A percentile compares a stretch with the other conserved stretches of the same genome.
These are phyloP conservation scores for Phocides pigmalion DNA, from an alignment of 1,140 invertebrate species.

Conservation along the genomic window DNA sequence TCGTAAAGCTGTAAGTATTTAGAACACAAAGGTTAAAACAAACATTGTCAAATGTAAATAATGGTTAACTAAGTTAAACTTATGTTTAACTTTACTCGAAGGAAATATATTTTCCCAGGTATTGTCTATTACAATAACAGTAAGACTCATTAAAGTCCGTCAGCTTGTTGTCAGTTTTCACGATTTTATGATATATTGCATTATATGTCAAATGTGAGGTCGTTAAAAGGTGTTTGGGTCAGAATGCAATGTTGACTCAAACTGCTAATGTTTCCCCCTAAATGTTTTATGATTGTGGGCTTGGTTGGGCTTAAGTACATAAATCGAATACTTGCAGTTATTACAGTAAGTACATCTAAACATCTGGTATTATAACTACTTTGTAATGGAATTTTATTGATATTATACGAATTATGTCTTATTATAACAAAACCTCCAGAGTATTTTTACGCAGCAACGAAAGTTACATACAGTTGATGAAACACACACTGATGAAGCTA, in stretches of 20 bases:
- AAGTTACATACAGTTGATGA: too few relatives aligned
- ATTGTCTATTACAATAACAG: not conserved
- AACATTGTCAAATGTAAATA: conserved; percentile 19
- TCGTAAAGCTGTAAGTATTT: conserved; percentile 21
- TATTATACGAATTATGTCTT: too few relatives aligned
- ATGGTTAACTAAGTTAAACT: too few relatives aligned
- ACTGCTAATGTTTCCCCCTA: not conserved
- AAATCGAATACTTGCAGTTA: conserved; percentile 25
- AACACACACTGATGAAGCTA: too few relatives aligned
- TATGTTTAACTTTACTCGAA: not conserved
- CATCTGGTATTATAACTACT: conserved; percentile 6
- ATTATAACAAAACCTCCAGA: too few relatives aligned
- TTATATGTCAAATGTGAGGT: conserved; percentile 8
- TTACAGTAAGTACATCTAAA: conserved; percentile 7
- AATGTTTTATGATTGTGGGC: conserved; percentile 33
- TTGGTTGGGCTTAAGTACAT: conserved; percentile 3
- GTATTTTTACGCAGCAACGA: too few relatives aligned
- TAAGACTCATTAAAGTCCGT: not conserved
- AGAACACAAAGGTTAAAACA: conserved; percentile 2
- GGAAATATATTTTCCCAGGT: not conserved
- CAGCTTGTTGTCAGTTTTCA: not conserved
- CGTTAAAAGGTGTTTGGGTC: conserved; percentile 13
- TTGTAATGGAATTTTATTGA: conserved; percentile 18
- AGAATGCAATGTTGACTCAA: conserved; percentile 2
- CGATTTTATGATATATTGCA: not conserved